These are phyloP conservation scores for Physella acuta DNA, from an alignment of 1,140 invertebrate species.

Conservation along the genomic window DNA sequence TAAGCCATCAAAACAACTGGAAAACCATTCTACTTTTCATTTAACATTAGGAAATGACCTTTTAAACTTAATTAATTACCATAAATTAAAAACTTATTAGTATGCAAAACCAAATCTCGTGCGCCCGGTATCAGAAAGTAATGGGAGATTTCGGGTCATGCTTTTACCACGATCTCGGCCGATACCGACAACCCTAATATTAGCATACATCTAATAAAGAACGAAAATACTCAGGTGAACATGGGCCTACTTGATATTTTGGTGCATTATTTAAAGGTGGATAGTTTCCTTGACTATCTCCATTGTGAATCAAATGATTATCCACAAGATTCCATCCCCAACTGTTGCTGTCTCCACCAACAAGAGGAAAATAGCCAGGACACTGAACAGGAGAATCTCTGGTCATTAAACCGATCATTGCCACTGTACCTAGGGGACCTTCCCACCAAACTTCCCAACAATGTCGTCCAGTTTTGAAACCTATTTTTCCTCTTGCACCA, in stretches of 20 bases:
- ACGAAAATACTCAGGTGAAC: too few relatives aligned
- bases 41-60: too few relatives aligned
- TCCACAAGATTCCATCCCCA: slow-evolving; percentile 99
- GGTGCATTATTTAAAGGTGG: slow-evolving; percentile 94
- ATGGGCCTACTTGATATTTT: slow-evolving; percentile 86
- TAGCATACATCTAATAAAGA: too few relatives aligned
- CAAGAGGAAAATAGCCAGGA: slow-evolving; percentile 89
- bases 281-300: slow-evolving; percentile 92
- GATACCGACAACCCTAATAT: too few relatives aligned
- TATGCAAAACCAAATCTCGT: too few relatives aligned
- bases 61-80: too few relatives aligned
- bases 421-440: slow-evolving; percentile 79
- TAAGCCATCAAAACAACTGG: too few relatives aligned
- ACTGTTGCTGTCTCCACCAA: slow-evolving; percentile 94
- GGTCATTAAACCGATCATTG: slow-evolving; percentile 77
- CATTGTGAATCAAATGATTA: slow-evolving; percentile 95
- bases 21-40: too few relatives aligned
- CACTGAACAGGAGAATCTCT: slow-evolving; percentile 86
- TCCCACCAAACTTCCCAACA: slow-evolving; percentile 99
- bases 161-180: too few relatives aligned
- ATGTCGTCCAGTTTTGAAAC: slow-evolving; percentile 89
- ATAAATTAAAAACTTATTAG: too few relatives aligned
- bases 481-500: slow-evolving; percentile 89
- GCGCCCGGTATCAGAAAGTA: too few relatives aligned
- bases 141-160: too few relatives aligned